These are phyloP conservation scores for Heliconius hewitsoni DNA, from an alignment of 1,140 invertebrate genomes.

Conservation along the genomic window DNA sequence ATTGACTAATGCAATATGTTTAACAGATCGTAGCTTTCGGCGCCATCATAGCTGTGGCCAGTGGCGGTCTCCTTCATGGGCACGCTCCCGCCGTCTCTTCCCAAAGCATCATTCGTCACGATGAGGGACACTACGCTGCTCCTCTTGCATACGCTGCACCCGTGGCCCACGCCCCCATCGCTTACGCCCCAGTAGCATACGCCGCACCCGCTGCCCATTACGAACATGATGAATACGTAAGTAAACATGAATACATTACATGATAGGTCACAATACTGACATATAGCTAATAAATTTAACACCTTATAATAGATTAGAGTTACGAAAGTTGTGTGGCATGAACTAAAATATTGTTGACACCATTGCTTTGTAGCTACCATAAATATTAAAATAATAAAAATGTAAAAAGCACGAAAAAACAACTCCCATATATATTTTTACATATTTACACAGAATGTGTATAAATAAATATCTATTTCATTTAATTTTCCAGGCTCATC, in stretches of 20 bases:
- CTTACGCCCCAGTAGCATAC: constrained; percentile 55
- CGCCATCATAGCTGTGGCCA: constrained; percentile 56
- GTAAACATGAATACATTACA: constrained; percentile 17
- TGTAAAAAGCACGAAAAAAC: too few relatives aligned
- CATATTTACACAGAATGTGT: too few relatives aligned
- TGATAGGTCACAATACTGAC: not conserved
- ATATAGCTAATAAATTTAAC: not conserved
- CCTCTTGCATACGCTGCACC: constrained; percentile 62
- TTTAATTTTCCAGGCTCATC: constrained; percentile 41
- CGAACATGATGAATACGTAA: constrained; percentile 62
- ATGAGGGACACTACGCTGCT: constrained; percentile 73
- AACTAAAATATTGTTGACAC: too few relatives aligned
- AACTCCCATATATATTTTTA: too few relatives aligned
- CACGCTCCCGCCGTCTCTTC: constrained; percentile 66
- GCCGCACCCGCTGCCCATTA: constrained; percentile 46
- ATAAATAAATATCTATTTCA: not conserved
- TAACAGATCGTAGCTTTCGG: constrained; percentile 47
- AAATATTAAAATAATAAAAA: too few relatives aligned
- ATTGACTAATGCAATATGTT: not conserved
- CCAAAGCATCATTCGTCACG: constrained; percentile 71
- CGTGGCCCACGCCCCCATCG: constrained; percentile 50
- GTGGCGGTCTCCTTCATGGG: constrained; percentile 47
- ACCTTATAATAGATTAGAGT: not conserved
- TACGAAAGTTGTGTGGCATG: too few relatives aligned
- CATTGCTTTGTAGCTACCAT: too few relatives aligned